A percentile compares a stretch with the other conserved stretches of the same genome.
Evolutionary conservation across 2,797 vertebrate genomes (phyloP).

Genomic region (Poecilia gillii): DNA sequence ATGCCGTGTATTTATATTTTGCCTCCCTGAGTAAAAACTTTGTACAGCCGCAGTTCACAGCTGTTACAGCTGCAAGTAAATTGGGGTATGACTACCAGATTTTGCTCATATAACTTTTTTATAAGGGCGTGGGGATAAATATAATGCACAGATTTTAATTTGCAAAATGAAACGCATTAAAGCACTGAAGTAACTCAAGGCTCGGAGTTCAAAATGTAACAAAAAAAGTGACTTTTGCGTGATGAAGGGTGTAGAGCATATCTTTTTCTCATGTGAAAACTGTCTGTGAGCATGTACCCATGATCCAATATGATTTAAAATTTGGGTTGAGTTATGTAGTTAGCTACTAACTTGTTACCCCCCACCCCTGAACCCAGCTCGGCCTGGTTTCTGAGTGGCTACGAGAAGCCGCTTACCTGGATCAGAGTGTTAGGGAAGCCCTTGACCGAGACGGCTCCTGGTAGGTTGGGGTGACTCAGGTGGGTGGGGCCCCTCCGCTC

Average conservation of each 20-base stretch:
- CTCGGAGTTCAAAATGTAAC: neutral
- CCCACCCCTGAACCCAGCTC: conserved; percentile 23
- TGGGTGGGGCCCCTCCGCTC: conserved; percentile 71
- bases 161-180: neutral
- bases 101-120: neutral
- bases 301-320: conserved; percentile 46
- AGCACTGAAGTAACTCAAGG: neutral
- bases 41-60: neutral
- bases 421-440: conserved; percentile 81
- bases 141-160: neutral
- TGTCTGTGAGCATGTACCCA: conserved; percentile 14
- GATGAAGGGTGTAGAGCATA: neutral
- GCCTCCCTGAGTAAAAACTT: neutral
- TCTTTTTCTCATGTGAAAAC: conserved; percentile 11
- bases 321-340: conserved; percentile 17
- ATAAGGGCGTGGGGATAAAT: neutral
- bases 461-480: conserved; percentile 63
- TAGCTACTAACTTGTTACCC: conserved; percentile 26
- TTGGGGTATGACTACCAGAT: neutral
- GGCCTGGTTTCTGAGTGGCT: conserved; percentile 53
- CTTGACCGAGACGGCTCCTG: conserved; percentile 76
- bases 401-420: conserved; percentile 70
- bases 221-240: neutral
- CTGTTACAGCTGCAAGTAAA: neutral
- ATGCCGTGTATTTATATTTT: neutral